Base-by-base conservation (phyloP, 23 tunicate genomes). In the Corella eumyota region DNA sequence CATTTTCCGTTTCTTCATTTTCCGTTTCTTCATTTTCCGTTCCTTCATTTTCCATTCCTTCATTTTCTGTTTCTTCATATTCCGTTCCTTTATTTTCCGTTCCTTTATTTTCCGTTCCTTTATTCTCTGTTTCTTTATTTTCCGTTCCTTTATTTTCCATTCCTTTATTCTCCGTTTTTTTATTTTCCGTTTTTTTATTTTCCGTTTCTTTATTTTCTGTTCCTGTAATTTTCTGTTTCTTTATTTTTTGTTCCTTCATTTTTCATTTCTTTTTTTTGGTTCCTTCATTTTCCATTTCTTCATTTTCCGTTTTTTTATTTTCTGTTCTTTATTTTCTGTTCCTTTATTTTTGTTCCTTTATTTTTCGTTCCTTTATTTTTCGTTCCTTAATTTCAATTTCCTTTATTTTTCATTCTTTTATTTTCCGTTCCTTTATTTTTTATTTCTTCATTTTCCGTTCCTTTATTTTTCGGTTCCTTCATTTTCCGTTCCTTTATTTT, bases 311-410 rank as follows among this genome's bases (percentile, higher is more conserved):
- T 40, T 40, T 40, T 40, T 40, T 9, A 9, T 9, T 9, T 40
- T 20, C 26, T 50, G 23, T 49, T 21, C 47, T 30, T 72, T 70
- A 78, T 57, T 79, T 28, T 79, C 63, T 50, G 88, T 70, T 45
- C 62, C n/a, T n/a, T n/a, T n/a, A n/a, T n/a, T n/a, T n/a, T n/a
- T n/a, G n/a, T n/a, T n/a, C 48, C 11, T 40, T 15, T 11, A 9
- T 15, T 9, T 40, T 9, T 9, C 15, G 48, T 40, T 40, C 13
- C 15, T 40, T 40, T 40, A 40, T 40, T 40, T 15, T 40, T 40
- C 48, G 11, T 40, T 11, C 48, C 48, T 40, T 40, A 9, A 40
- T 15, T 40, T 9, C 11, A 40, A 9, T 9, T 9, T 40, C 15
- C 48, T n/a, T n/a, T n/a, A n/a, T n/a, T n/a, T n/a, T n/a, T n/a